Percentiles rank a stretch among this genome's conserved stretches.
These are phyloP conservation scores for Myotis vivesi DNA, from an alignment of 2,797 vertebrate genomes.

Conservation along the genomic window DNA sequence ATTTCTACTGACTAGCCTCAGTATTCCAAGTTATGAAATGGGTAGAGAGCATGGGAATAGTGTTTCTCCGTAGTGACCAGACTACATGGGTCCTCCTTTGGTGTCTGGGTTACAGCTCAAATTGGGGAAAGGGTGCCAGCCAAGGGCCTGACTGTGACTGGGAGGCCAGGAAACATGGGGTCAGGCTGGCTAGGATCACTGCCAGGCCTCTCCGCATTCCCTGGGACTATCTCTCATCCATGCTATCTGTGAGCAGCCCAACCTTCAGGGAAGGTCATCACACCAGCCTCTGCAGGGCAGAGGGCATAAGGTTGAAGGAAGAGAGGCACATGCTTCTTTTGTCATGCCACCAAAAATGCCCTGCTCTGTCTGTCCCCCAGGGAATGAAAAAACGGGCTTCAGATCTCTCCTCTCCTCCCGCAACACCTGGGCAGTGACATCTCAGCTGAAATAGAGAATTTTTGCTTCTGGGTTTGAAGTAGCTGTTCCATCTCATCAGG, in stretches of 20 bases:
- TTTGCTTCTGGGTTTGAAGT: conserved; percentile 16
- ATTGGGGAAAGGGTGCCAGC: not conserved
- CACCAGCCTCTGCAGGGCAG: not conserved
- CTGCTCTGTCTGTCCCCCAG: not conserved
- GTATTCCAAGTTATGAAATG: not conserved
- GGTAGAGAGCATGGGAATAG: not conserved
- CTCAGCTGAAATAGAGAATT: not conserved
- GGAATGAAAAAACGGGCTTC: not conserved
- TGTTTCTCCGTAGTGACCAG: not conserved
- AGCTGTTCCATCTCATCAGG: not conserved
- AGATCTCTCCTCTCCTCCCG: not conserved
- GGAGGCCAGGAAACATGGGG: not conserved
- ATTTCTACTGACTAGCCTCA: not conserved
- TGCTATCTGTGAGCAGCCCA: not conserved
- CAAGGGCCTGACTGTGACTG: not conserved
- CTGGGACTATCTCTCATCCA: not conserved
- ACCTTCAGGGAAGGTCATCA: not conserved
- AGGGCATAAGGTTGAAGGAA: not conserved
- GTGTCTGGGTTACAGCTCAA: not conserved
- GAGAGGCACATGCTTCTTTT: not conserved
- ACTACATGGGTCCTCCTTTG: not conserved
- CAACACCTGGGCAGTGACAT: not conserved
- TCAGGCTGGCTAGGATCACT: not conserved
- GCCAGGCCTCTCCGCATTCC: not conserved
- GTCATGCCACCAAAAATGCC: not conserved